A percentile compares a stretch with the other conserved stretches of the same genome.
These are phyloP conservation scores for Allobates femoralis DNA, from an alignment of 2,797 vertebrate species.

Conservation along the genomic window DNA sequence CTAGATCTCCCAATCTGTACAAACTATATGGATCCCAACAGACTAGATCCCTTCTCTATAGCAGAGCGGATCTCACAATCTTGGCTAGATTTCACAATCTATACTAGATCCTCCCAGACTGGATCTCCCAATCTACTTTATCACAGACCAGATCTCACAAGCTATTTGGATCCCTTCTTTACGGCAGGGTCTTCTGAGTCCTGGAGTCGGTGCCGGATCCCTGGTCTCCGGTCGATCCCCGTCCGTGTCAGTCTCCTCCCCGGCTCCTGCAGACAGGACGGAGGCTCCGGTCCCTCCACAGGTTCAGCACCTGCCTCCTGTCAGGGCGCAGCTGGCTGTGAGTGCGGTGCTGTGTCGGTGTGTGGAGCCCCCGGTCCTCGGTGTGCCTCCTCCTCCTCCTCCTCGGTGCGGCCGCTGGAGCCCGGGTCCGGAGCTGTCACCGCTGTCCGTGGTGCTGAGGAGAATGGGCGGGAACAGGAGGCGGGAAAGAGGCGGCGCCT, in stretches of 20 bases:
- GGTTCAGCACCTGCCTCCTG: not conserved
- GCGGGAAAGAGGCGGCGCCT: not conserved
- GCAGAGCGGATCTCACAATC: not conserved
- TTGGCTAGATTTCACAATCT: not conserved
- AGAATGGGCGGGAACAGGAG: constrained; percentile 36
- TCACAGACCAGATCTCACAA: not conserved
- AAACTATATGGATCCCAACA: not conserved
- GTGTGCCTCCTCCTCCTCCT: not conserved
- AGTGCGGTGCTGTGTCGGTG: not conserved
- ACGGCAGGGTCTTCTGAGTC: no score
- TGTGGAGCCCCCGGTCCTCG: no score
- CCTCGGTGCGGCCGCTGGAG: constrained; percentile 4
- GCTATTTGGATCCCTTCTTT: no score
- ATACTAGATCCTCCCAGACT: not conserved
- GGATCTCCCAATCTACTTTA: not conserved
- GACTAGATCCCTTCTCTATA: not conserved
- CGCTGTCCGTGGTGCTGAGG: constrained; percentile 60
- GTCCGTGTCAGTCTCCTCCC: constrained; percentile 5
- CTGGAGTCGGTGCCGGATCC: no score
- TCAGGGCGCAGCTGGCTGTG: not conserved
- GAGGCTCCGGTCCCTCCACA: not conserved
- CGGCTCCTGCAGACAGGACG: not conserved
- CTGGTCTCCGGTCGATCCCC: not conserved
- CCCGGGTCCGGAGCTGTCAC: not conserved
- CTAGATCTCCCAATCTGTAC: not conserved